Conservation (phyloP, 2,888 invertebrate genomes). For the Synanthedon tipuliformis region DNA sequence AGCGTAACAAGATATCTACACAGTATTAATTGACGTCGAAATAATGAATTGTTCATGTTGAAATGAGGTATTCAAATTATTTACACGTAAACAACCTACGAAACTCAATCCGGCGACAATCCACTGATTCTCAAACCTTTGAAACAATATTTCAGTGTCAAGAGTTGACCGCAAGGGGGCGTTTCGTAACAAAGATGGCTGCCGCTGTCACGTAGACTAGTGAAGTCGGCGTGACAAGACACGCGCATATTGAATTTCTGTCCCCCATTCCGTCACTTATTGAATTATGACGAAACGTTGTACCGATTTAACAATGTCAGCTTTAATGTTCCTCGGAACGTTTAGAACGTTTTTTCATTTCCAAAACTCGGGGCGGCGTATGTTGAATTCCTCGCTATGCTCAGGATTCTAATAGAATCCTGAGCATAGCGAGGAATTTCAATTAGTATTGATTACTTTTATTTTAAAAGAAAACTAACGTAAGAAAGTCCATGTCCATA, state of each 20-base stretch:
- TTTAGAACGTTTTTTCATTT: background rate
- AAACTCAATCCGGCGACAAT: conserved; percentile 4
- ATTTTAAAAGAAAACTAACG: too few species aligned
- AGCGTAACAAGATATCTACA: too few species aligned
- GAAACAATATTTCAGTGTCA: conserved; percentile 6
- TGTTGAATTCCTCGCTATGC: too few species aligned
- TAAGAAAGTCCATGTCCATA: too few species aligned
- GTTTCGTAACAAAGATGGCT: background rate
- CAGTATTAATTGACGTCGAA: background rate
- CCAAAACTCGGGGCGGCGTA: too few species aligned
- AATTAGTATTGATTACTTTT: too few species aligned
- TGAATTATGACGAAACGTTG: conserved; percentile 21
- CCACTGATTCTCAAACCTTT: conserved; percentile 2
- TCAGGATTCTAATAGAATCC: too few species aligned
- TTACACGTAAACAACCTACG: background rate
- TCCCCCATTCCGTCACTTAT: conserved; percentile 8
- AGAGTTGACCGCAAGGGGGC: conserved; percentile 2
- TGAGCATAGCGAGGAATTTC: too few species aligned
- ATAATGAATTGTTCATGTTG: background rate
- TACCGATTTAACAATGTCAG: conserved; percentile 20
- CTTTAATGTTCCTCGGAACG: background rate
- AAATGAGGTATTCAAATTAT: background rate
- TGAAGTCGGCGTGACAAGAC: conserved; percentile 8
- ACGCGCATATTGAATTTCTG: conserved; percentile 11
- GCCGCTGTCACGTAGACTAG: background rate